phyloP scores from a whole-genome alignment of 2,888 invertebrate species.

The Meiosimyza platycephala region DNA sequence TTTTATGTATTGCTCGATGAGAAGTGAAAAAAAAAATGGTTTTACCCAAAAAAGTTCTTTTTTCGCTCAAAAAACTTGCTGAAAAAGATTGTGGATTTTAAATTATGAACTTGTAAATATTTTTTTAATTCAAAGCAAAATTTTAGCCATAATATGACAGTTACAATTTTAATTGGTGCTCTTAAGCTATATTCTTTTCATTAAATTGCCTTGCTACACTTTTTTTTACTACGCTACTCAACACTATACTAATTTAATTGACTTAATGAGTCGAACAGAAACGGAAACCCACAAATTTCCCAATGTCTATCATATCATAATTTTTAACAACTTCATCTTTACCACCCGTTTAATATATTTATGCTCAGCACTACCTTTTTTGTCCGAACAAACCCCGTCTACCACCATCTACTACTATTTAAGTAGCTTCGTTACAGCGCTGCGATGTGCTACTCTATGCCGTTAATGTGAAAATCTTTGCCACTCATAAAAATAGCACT shows the following conservation, averaged over 20 bases:
- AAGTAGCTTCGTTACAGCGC: not conserved
- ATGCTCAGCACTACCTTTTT: not conserved
- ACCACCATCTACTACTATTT: not conserved
- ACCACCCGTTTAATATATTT: not conserved
- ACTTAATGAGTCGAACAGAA: not conserved
- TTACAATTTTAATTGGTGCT: too few relatives aligned
- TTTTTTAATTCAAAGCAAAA: too few relatives aligned
- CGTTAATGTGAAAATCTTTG: not conserved
- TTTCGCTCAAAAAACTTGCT: too few relatives aligned
- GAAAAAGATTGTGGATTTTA: too few relatives aligned
- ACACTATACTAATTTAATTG: too few relatives aligned
- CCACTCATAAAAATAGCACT: not conserved
- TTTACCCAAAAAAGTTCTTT: too few relatives aligned
- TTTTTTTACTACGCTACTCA: too few relatives aligned
- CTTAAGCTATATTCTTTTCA: too few relatives aligned
- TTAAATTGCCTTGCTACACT: too few relatives aligned
- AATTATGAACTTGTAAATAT: too few relatives aligned
- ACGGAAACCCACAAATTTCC: not conserved
- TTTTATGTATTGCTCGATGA: slow-evolving; percentile 19
- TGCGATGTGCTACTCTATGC: not conserved
- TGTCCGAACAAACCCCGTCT: not conserved
- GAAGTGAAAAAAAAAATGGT: not conserved
- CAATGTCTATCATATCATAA: not conserved
- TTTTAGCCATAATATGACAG: too few relatives aligned
- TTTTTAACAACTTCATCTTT: slow-evolving; percentile 16